Evolutionary conservation across 2,888 invertebrate species (phyloP), one percentile per base, ranked within the genome.

Genomic region (Lysandra bellargus): DNA sequence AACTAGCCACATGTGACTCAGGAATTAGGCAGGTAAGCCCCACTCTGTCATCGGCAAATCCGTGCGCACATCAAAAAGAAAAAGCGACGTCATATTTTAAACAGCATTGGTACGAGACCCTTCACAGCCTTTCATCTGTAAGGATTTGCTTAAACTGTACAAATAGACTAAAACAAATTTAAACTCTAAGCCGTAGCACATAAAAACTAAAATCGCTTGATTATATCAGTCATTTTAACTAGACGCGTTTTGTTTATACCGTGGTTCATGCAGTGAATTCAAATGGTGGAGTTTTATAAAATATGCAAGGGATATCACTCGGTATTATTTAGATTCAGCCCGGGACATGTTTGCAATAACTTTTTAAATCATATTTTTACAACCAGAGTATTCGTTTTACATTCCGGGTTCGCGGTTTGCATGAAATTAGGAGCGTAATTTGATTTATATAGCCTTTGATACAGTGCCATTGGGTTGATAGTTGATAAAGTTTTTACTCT

Each of bases 241-340:
- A 53, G 53, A 30, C 49, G 87, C 88, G 87, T 88, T 84, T 84
- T 84, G 81, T 82, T 87, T 85, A 85, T 87, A 87, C 87, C 86
- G 87, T 86, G 84, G 82, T 84, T 84, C 84, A 87, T 88, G 89
- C 88, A 88, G 87, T 87, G 89, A 88, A 90, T 90, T 89, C 86
- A 86, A 89, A 90, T 87, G 84, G 81, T 79, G 84, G 83, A 83
- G 85, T 87, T 75, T 86, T 85, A 83, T 86, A 85, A 88, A 88
- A 88, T 88, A 87, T 89, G 86, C 82, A 83, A 79, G 82, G 82
- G 83, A 82, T 84, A 82, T 83, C 82, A 83, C 83, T 82, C 83
- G 83, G 83, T 85, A 87, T 89, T 87, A 87, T 88, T 87, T 86
- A 85, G 82, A 85, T 85, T 83, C 82, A 82, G 79, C 80, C 84